These are phyloP conservation scores for Caranx melampygus DNA, from an alignment of 2,113 vertebrate species.

Conservation along the genomic window DNA sequence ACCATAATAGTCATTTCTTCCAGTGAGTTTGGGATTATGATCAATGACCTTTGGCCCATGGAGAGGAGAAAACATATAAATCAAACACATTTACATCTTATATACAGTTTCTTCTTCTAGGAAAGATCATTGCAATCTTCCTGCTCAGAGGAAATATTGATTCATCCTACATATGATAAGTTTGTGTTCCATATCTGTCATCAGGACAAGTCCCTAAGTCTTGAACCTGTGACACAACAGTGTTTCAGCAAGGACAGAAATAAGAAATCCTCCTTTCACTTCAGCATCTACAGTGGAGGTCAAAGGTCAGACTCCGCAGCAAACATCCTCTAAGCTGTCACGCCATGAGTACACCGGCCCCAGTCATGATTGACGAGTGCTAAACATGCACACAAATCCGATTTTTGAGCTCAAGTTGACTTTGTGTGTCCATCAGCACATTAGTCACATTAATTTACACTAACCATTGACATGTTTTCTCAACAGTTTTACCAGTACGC, in stretches of 20 bases:
- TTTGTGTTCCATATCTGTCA: neutral
- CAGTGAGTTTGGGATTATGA: neutral
- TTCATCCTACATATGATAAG: neutral
- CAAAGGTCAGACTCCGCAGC: slow-evolving; percentile 23
- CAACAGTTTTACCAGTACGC: neutral
- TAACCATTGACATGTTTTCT: neutral
- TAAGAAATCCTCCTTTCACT: slow-evolving; percentile 17
- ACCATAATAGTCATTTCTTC: neutral
- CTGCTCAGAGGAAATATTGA: neutral
- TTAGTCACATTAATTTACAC: neutral
- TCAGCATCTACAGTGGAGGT: neutral
- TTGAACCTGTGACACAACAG: neutral
- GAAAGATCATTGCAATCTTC: neutral
- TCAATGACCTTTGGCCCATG: neutral
- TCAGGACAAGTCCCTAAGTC: neutral
- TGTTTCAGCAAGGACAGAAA: neutral
- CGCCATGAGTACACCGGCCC: too few relatives aligned
- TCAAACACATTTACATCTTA: too few relatives aligned
- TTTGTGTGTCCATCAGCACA: neutral
- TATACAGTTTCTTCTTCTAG: too few relatives aligned
- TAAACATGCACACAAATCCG: neutral
- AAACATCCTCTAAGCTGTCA: slow-evolving; percentile 1
- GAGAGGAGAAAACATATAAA: neutral
- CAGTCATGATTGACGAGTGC: neutral
- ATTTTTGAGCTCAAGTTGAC: neutral